Conservation (phyloP, 1,140 invertebrate genomes). For the Cotesia chilonis region DNA sequence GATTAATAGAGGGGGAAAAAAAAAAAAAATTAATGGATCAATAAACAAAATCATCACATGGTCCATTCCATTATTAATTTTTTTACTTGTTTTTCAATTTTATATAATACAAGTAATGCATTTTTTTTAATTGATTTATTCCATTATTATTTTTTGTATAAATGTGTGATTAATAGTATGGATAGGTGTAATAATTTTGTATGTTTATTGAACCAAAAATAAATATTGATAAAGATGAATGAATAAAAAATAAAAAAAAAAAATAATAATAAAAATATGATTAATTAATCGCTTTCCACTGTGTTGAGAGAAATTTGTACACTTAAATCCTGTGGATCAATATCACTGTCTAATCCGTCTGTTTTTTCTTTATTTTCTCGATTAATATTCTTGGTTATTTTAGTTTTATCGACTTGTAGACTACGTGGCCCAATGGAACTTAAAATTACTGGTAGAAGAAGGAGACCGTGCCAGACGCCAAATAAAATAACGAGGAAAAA, state of each 20-base stretch:
- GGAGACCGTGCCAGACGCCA: slow-evolving; percentile 79
- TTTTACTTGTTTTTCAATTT: slow-evolving; percentile 60
- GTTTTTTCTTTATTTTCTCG: slow-evolving; percentile 4
- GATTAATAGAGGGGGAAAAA: slow-evolving; percentile 40
- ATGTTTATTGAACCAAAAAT: slow-evolving; percentile 68
- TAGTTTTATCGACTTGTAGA: slow-evolving; percentile 40
- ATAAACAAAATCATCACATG: slow-evolving; percentile 13
- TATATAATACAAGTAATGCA: slow-evolving; percentile 52
- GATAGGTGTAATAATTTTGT: slow-evolving; percentile 67
- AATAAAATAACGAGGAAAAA: slow-evolving; percentile 80
- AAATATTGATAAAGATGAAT: slow-evolving; percentile 64
- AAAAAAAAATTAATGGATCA: slow-evolving; percentile 42
- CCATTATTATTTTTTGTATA: slow-evolving; percentile 61
- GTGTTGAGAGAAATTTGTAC: slow-evolving; percentile 31
- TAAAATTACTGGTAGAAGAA: slow-evolving; percentile 79
- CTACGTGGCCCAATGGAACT: slow-evolving; percentile 74
- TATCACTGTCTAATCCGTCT: slow-evolving; percentile 17
- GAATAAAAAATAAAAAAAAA: too few relatives aligned
- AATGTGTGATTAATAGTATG: slow-evolving; percentile 66
- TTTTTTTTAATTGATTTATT: slow-evolving; percentile 56
- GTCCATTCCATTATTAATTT: slow-evolving; percentile 45
- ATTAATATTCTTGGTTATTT: slow-evolving; percentile 31
- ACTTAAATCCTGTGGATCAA: too few relatives aligned
- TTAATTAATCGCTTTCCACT: slow-evolving; percentile 34
- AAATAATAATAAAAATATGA: not conserved